Conservation (phyloP, 1,140 invertebrate genomes). For the Neodiprion lecontei region DNA sequence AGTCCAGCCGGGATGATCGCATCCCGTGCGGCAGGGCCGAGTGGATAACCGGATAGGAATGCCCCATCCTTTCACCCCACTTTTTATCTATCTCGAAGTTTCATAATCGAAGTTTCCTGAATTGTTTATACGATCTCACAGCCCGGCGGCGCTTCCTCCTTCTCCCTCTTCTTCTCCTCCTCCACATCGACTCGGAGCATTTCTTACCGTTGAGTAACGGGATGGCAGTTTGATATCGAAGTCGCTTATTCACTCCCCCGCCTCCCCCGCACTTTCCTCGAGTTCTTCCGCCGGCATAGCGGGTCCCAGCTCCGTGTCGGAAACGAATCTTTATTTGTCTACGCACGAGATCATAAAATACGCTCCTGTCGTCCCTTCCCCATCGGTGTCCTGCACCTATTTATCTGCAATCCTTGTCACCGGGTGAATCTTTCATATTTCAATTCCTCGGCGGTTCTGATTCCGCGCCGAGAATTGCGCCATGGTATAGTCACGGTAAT, state of each 20-base stretch:
- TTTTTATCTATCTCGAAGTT: constrained; percentile 43
- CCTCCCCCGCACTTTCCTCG: not conserved
- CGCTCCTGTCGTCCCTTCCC: not conserved
- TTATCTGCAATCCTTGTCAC: not conserved
- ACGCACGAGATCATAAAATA: constrained; percentile 7
- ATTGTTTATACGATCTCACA: constrained; percentile 48
- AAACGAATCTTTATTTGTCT: constrained; percentile 7
- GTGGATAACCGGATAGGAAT: constrained; percentile 30
- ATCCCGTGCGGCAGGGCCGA: constrained; percentile 18
- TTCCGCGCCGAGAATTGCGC: too few species aligned
- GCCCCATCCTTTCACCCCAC: constrained; percentile 19
- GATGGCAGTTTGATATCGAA: constrained; percentile 5
- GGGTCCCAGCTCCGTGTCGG: not conserved
- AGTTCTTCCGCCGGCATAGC: not conserved
- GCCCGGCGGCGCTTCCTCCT: not conserved
- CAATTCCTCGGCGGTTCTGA: too few species aligned
- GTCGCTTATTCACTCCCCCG: not conserved
- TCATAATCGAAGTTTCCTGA: constrained; percentile 60
- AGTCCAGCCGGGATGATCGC: not conserved
- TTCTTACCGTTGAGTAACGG: constrained; percentile 3
- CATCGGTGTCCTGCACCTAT: not conserved
- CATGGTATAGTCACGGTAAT: too few species aligned
- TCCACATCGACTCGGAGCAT: not conserved
- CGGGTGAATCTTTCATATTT: too few species aligned
- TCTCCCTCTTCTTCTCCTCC: not conserved